Percentiles rank a stretch among this genome's conserved stretches.
These are phyloP conservation scores for Drosophila albomicans DNA, from an alignment of 1,140 invertebrate species.

Conservation along the genomic window DNA sequence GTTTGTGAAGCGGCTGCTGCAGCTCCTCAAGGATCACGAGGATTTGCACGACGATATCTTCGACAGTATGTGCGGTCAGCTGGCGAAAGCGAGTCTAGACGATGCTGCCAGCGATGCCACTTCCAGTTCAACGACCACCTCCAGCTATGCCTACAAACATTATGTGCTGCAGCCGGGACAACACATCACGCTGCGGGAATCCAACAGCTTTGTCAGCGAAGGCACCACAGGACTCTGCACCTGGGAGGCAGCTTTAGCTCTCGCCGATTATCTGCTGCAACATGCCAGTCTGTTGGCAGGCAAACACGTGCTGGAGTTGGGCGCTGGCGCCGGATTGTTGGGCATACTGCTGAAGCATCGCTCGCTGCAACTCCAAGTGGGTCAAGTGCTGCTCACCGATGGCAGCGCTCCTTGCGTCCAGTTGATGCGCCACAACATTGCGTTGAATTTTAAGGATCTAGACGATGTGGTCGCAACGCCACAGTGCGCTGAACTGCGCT, in stretches of 20 bases:
- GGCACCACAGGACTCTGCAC: conserved; percentile 82
- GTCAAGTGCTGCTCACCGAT: conserved; percentile 70
- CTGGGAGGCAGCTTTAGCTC: conserved; percentile 77
- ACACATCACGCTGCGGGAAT: conserved; percentile 67
- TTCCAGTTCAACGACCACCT: not conserved
- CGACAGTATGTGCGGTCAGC: conserved; percentile 53
- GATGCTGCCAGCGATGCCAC: not conserved
- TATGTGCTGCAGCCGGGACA: conserved; percentile 55
- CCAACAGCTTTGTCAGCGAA: conserved; percentile 75
- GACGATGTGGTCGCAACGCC: not conserved
- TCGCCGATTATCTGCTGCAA: conserved; percentile 72
- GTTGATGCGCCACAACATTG: conserved; percentile 72
- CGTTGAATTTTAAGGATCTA: conserved; percentile 51
- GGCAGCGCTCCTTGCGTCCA: conserved; percentile 73
- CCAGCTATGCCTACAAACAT: conserved; percentile 72
- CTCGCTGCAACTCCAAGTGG: conserved; percentile 29
- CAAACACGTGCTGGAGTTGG: conserved; percentile 73
- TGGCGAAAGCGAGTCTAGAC: conserved; percentile 5
- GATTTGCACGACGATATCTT: conserved; percentile 80
- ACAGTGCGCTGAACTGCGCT: conserved; percentile 52
- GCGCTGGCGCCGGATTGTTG: conserved; percentile 73
- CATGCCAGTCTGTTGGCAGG: conserved; percentile 43
- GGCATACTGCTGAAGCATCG: conserved; percentile 69
- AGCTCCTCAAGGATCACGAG: conserved; percentile 55
- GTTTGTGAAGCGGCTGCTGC: conserved; percentile 73